A percentile compares a stretch with the other conserved stretches of the same genome.
phyloP scores from a whole-genome alignment of 1,140 invertebrate species.

The Arctopsyche grandis region DNA sequence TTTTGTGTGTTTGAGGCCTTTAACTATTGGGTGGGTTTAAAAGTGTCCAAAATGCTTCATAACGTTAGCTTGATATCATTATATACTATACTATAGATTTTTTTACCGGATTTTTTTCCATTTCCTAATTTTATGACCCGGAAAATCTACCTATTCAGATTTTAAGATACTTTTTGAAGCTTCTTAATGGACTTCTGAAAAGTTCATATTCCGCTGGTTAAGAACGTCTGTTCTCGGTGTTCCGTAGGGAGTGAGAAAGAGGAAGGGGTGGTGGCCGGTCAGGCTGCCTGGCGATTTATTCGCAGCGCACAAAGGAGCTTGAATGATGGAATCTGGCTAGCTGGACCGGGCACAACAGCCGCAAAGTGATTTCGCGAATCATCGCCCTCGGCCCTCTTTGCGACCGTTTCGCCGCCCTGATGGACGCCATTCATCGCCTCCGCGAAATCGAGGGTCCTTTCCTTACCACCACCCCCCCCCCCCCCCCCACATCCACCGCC shows the following conservation, averaged over 20 bases:
- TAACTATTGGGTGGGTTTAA: too few species aligned
- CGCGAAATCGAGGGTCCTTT: not conserved
- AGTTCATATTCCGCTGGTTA: too few species aligned
- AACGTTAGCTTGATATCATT: too few species aligned
- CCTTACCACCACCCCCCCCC: not conserved
- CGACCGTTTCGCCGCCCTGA: slow-evolving; percentile 17
- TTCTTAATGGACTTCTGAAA: too few species aligned
- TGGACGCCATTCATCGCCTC: slow-evolving; percentile 39
- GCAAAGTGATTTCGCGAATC: slow-evolving; percentile 54
- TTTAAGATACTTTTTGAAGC: too few species aligned
- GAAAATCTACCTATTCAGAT: too few species aligned
- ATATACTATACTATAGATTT: too few species aligned
- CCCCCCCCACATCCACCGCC: not conserved
- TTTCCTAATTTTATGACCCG: too few species aligned
- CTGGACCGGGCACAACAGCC: slow-evolving; percentile 26
- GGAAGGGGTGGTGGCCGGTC: slow-evolving; percentile 25
- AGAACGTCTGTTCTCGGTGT: slow-evolving; percentile 19
- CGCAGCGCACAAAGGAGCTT: slow-evolving; percentile 49
- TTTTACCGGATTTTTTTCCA: too few species aligned
- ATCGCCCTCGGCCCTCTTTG: slow-evolving; percentile 43
- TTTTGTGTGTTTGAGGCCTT: too few species aligned
- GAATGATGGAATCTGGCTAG: slow-evolving; percentile 51
- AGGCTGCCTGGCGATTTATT: slow-evolving; percentile 48
- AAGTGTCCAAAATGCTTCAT: too few species aligned
- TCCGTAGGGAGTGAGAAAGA: slow-evolving; percentile 27